Conservation (phyloP, 37 sponge, comb jelly and placozoan species). For the Petrosia ficiformis region DNA sequence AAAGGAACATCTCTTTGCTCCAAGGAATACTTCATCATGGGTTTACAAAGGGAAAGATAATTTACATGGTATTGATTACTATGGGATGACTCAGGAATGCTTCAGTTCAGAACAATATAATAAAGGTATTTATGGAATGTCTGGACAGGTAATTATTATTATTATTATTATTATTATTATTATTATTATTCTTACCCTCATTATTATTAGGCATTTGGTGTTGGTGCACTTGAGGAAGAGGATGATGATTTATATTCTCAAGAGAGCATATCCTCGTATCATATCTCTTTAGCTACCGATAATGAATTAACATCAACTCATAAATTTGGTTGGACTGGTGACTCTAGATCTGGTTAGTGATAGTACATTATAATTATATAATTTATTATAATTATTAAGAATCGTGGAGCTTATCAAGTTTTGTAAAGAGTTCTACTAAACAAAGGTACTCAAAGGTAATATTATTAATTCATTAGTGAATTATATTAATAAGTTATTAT, state of each 20-base stretch:
- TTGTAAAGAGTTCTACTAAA: slow-evolving; percentile 13
- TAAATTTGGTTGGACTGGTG: slow-evolving; percentile 81
- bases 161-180: not conserved
- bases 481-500: too few species aligned
- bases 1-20: slow-evolving; percentile 68
- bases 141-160: slow-evolving; percentile 63
- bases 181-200: not conserved
- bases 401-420: slow-evolving; percentile 34
- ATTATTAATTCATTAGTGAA: not conserved
- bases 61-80: slow-evolving; percentile 78
- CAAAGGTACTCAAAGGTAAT: not conserved
- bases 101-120: slow-evolving; percentile 18
- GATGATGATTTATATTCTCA: slow-evolving; percentile 78
- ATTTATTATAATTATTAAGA: slow-evolving; percentile 6
- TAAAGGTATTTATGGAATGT: slow-evolving; percentile 68
- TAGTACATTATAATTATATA: not conserved
- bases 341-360: slow-evolving; percentile 29
- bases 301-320: slow-evolving; percentile 34
- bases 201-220: slow-evolving; percentile 82
- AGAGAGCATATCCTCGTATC: slow-evolving; percentile 65
- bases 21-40: slow-evolving; percentile 57
- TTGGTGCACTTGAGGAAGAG: slow-evolving; percentile 90
- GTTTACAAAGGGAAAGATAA: slow-evolving; percentile 65
- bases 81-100: slow-evolving; percentile 47
- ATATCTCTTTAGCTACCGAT: slow-evolving; percentile 41